Conservation (phyloP, 1,140 invertebrate genomes). For the Trinorchestia longiramus region DNA sequence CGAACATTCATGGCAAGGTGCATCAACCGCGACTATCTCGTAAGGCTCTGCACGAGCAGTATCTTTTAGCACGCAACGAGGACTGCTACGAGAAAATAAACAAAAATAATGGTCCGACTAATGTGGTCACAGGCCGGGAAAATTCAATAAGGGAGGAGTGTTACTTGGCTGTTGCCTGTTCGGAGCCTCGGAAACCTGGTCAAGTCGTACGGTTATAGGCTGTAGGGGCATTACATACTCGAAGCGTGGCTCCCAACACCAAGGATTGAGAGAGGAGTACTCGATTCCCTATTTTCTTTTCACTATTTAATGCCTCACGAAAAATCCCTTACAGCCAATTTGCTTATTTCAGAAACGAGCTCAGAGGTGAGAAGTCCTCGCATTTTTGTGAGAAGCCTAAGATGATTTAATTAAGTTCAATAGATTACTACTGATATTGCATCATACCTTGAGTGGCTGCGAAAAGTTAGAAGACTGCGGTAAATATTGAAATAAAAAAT, state of each 20-base stretch:
- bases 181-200: slow-evolving; percentile 27
- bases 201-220: slow-evolving; percentile 36
- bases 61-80: slow-evolving; percentile 54
- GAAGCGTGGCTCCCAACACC: neutral
- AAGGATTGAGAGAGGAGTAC: neutral
- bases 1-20: neutral
- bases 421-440: neutral
- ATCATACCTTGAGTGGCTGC: neutral
- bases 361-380: neutral
- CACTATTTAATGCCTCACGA: neutral
- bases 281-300: slow-evolving; percentile 1
- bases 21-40: neutral
- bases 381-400: neutral
- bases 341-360: neutral
- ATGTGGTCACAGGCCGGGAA: slow-evolving; percentile 51
- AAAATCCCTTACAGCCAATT: neutral
- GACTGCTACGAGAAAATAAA: slow-evolving; percentile 49
- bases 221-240: slow-evolving; percentile 22
- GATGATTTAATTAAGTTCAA: neutral
- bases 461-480: neutral
- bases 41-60: slow-evolving; percentile 2
- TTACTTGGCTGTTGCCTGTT: slow-evolving; percentile 54
- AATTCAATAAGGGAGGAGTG: slow-evolving; percentile 51
- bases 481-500: neutral
- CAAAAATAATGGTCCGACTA: slow-evolving; percentile 55